These are phyloP conservation scores for Anneissia japonica DNA, from an alignment of 35 echinoderm and acorn worm species.

Conservation along the genomic window DNA sequence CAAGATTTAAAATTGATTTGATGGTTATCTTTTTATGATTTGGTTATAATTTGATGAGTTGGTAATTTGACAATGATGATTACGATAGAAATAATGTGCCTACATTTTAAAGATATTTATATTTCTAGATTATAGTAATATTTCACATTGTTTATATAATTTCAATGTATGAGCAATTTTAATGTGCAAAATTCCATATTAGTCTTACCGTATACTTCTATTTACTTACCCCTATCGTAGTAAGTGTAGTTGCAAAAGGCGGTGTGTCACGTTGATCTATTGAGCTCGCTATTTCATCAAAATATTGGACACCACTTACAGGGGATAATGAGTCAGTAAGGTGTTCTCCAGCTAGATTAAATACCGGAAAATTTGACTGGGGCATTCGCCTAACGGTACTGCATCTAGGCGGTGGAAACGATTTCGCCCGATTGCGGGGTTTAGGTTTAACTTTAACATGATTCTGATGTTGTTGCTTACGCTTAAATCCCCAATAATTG, in stretches of 20 bases:
- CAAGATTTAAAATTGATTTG: no score
- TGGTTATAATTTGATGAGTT: no score
- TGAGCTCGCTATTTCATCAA: background rate
- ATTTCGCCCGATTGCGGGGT: background rate
- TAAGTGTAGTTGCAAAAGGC: background rate
- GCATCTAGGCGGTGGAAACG: background rate
- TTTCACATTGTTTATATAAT: no score
- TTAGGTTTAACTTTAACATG: background rate
- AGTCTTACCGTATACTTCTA: background rate
- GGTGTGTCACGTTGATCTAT: background rate
- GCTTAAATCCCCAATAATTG: background rate
- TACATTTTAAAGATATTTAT: no score
- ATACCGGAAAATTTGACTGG: background rate
- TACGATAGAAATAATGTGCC: no score
- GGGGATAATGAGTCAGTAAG: background rate
- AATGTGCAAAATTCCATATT: no score
- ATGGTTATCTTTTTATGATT: no score
- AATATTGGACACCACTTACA: background rate
- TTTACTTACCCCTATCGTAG: background rate
- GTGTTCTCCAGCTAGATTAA: background rate
- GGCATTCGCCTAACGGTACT: background rate
- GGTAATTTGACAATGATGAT: no score
- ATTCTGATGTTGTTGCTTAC: background rate
- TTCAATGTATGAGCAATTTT: no score
- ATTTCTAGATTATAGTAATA: no score